Percentiles rank a stretch among this genome's conserved stretches.
Evolutionary conservation across 2,888 invertebrate genomes (phyloP).

Genomic region (Monochamus alternatus): DNA sequence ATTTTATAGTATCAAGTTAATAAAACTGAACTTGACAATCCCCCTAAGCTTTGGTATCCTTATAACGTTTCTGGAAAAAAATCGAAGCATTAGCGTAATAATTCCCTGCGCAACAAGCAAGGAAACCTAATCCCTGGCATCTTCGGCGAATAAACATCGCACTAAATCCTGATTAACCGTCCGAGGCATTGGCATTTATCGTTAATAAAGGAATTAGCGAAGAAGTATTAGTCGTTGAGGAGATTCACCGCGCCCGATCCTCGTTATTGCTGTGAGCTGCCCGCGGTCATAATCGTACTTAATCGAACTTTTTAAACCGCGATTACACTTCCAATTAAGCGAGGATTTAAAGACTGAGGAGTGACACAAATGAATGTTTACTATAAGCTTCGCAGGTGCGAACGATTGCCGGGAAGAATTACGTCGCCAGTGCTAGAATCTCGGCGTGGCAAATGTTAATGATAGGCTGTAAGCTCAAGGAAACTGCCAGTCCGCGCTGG

Average conservation of each 20-base stretch:
- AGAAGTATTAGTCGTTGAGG: slow-evolving; percentile 14
- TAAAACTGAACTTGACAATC: no score
- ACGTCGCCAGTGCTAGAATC: slow-evolving; percentile 13
- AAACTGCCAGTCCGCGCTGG: slow-evolving; percentile 16
- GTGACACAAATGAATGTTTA: slow-evolving; percentile 13
- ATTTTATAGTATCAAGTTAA: no score
- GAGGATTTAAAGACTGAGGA: slow-evolving; percentile 26
- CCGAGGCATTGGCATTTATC: slow-evolving; percentile 21
- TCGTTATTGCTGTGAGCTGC: background rate
- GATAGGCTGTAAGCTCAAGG: slow-evolving; percentile 24
- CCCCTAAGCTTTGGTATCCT: no score
- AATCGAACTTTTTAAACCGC: slow-evolving; percentile 5
- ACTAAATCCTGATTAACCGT: slow-evolving; percentile 35
- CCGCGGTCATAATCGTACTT: slow-evolving; percentile 20
- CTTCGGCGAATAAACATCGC: slow-evolving; percentile 18
- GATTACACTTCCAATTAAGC: slow-evolving; percentile 29
- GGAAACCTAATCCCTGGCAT: slow-evolving; percentile 10
- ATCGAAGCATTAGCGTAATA: no score
- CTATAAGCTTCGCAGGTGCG: slow-evolving; percentile 22
- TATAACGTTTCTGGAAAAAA: no score
- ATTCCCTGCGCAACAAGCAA: no score
- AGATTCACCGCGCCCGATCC: background rate
- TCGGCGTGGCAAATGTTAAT: slow-evolving; percentile 26
- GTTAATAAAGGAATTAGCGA: slow-evolving; percentile 29
- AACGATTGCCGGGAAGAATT: slow-evolving; percentile 18